Conservation (phyloP, 2,888 invertebrate genomes). For the Calameuta pallipes region DNA sequence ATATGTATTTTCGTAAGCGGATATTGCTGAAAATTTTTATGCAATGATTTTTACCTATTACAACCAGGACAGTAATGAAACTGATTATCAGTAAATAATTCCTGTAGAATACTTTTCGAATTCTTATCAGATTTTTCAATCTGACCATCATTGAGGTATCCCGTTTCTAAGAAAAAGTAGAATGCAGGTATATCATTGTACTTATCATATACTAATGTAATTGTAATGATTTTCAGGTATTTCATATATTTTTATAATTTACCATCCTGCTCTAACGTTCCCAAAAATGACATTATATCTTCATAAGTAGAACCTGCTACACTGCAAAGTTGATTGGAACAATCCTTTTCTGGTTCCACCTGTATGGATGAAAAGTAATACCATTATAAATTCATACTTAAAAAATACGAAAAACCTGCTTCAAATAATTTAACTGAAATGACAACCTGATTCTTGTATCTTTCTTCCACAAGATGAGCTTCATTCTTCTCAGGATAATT, state of each 20-base stretch:
- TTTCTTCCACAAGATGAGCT: not conserved
- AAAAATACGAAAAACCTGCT: not conserved
- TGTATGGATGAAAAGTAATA: slow-evolving; percentile 17
- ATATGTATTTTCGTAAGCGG: not conserved
- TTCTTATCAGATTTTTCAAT: slow-evolving; percentile 14
- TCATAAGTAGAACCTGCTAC: slow-evolving; percentile 48
- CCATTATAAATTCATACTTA: slow-evolving; percentile 1
- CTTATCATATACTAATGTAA: not conserved
- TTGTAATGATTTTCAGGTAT: not conserved
- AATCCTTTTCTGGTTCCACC: slow-evolving; percentile 53
- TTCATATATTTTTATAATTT: not conserved
- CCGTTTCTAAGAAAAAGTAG: slow-evolving; percentile 1
- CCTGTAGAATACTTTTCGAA: slow-evolving; percentile 14
- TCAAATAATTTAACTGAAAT: not conserved
- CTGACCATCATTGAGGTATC: not conserved
- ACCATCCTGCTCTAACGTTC: slow-evolving; percentile 49
- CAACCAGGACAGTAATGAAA: slow-evolving; percentile 10
- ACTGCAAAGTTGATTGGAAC: slow-evolving; percentile 25
- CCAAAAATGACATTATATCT: slow-evolving; percentile 55
- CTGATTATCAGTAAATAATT: slow-evolving; percentile 14
- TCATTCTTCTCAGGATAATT: not conserved
- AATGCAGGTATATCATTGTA: not conserved
- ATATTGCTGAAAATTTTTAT: not conserved
- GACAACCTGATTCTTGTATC: slow-evolving; percentile 35
- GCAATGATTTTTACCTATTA: not conserved